Evolutionary conservation across 2,797 vertebrate genomes (phyloP).

Genomic region (Phoxinus dragarum): DNA sequence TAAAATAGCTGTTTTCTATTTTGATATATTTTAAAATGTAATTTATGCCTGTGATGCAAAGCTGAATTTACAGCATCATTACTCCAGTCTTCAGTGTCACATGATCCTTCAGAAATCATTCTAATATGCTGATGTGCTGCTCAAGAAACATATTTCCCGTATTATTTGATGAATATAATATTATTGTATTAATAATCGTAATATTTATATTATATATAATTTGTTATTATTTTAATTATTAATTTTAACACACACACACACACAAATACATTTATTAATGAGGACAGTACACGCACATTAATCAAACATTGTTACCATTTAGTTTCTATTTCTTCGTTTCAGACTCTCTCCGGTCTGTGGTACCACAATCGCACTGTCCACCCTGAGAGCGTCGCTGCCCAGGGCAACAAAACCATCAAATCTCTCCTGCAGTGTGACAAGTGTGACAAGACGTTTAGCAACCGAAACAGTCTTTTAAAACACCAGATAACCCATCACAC

Average conservation of each 20-base stretch:
- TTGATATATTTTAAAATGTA: background rate
- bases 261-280: background rate
- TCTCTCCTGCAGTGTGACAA: slow-evolving; percentile 81
- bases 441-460: slow-evolving; percentile 87
- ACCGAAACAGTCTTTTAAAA: slow-evolving; percentile 76
- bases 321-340: slow-evolving; percentile 25
- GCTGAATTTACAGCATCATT: background rate
- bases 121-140: background rate
- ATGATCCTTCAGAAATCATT: background rate
- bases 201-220: background rate
- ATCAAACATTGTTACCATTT: background rate
- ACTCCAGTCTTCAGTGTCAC: background rate
- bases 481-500: slow-evolving; percentile 82
- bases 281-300: background rate
- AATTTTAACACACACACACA: background rate
- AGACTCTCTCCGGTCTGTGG: slow-evolving; percentile 93
- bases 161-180: background rate
- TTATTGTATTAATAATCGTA: background rate
- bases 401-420: slow-evolving; percentile 82
- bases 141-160: background rate
- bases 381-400: slow-evolving; percentile 83
- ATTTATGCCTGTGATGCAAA: background rate
- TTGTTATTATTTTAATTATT: background rate
- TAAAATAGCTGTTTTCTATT: background rate
- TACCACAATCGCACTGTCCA: slow-evolving; percentile 92